Percentiles rank a stretch among this genome's conserved stretches.
Evolutionary conservation across 2,797 vertebrate species (phyloP).

Genomic region (Oreonectes daqikongensis): DNA sequence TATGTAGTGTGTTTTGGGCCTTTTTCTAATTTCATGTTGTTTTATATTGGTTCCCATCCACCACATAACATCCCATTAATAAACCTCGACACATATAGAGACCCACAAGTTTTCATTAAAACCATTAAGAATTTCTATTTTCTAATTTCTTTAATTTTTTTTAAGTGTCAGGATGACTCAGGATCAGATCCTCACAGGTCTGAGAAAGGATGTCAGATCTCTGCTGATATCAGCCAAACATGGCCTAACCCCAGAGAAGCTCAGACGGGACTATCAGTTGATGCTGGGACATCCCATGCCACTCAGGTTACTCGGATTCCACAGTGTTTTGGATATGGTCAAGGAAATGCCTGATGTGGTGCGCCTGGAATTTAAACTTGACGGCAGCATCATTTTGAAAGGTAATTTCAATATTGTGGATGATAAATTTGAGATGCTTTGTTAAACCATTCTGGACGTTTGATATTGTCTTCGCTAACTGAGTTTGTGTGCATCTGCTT

Average conservation of each 20-base stretch:
- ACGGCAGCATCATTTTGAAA: constrained; percentile 74
- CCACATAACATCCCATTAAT: too few relatives aligned
- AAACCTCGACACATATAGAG: too few relatives aligned
- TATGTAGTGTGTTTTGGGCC: too few relatives aligned
- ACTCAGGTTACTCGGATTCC: constrained; percentile 80
- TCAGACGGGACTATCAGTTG: constrained; percentile 80
- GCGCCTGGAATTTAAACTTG: constrained; percentile 59
- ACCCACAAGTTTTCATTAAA: not conserved
- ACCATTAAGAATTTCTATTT: not conserved
- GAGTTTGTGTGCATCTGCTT: too few relatives aligned
- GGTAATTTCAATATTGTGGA: constrained; percentile 72
- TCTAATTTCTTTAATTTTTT: not conserved
- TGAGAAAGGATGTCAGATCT: constrained; percentile 88
- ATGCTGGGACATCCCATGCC: constrained; percentile 86
- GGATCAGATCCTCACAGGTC: constrained; percentile 68
- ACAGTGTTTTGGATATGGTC: constrained; percentile 82
- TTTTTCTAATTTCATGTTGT: too few relatives aligned
- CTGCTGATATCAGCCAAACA: constrained; percentile 84
- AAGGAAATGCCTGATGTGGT: constrained; percentile 87
- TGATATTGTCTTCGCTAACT: not conserved
- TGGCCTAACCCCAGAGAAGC: constrained; percentile 76
- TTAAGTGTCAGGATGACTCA: constrained; percentile 68
- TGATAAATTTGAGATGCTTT: too few relatives aligned
- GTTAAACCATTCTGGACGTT: not conserved
- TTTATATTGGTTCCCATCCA: too few relatives aligned